A percentile compares a stretch with the other conserved stretches of the same genome.
phyloP scores from a whole-genome alignment of 2,888 invertebrate species.

The Smittia aterrima region DNA sequence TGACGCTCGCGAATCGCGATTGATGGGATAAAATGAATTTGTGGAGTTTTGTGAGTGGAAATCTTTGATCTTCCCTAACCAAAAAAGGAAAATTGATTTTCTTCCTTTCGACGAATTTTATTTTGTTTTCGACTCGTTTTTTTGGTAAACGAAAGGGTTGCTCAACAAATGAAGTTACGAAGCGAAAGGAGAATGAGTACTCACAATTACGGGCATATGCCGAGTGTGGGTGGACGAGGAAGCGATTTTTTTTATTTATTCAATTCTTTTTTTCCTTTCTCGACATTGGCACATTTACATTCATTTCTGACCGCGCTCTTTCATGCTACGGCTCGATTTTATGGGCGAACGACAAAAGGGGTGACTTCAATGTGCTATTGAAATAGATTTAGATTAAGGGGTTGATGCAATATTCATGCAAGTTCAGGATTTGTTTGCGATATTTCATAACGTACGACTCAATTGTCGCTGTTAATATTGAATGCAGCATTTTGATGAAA shows the following conservation, averaged over 20 bases:
- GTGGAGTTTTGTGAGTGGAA: background rate
- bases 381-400: conserved; percentile 23
- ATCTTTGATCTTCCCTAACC: conserved; percentile 11
- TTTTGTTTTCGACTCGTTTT: background rate
- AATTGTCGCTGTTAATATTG: background rate
- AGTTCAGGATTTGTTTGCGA: conserved; percentile 11
- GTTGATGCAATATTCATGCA: background rate
- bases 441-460: conserved; percentile 14
- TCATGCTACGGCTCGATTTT: background rate
- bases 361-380: conserved; percentile 3
- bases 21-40: background rate
- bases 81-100: conserved; percentile 23
- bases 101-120: background rate
- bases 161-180: background rate
- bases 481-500: background rate
- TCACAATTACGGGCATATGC: background rate
- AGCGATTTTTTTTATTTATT: background rate
- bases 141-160: background rate
- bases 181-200: background rate
- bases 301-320: conserved; percentile 1
- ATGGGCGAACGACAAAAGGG: background rate
- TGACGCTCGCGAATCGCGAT: background rate
- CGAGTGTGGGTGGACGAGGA: background rate
- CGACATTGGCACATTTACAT: conserved; percentile 32
- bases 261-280: background rate